These are phyloP conservation scores for Babyrousa celebensis DNA, from an alignment of 2,797 vertebrate species.

Conservation along the genomic window DNA sequence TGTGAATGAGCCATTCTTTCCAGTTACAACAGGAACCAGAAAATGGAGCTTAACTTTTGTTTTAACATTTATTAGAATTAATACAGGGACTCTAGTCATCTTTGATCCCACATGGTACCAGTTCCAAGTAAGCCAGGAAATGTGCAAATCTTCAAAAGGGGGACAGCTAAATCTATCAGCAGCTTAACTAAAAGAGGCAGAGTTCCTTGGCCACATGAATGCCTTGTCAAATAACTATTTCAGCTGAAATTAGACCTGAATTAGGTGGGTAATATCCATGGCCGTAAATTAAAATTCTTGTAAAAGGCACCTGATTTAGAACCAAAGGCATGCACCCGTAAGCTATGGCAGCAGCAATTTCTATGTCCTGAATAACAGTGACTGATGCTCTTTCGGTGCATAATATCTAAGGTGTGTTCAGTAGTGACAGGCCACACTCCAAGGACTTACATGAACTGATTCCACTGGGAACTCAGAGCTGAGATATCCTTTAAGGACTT, in stretches of 20 bases:
- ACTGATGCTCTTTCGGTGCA: background rate
- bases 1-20: slow-evolving; percentile 74
- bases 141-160: slow-evolving; percentile 70
- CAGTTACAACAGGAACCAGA: slow-evolving; percentile 78
- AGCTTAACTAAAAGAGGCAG: slow-evolving; percentile 62
- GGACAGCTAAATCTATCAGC: slow-evolving; percentile 65
- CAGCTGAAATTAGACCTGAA: slow-evolving; percentile 67
- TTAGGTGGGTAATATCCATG: slow-evolving; percentile 48
- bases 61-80: slow-evolving; percentile 79
- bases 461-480: background rate
- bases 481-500: background rate
- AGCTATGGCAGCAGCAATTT: background rate
- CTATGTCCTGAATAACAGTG: background rate
- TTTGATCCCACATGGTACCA: slow-evolving; percentile 79
- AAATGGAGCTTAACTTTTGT: slow-evolving; percentile 73
- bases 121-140: slow-evolving; percentile 80
- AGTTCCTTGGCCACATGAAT: slow-evolving; percentile 40
- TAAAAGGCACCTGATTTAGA: slow-evolving; percentile 56
- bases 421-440: background rate
- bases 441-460: background rate
- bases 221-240: slow-evolving; percentile 39
- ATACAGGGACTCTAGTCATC: slow-evolving; percentile 67
- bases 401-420: background rate
- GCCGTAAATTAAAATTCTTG: slow-evolving; percentile 69
- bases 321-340: background rate